Evolutionary conservation across 2,113 vertebrate genomes (phyloP).

Genomic region (Sylvilagus bachmani): DNA sequence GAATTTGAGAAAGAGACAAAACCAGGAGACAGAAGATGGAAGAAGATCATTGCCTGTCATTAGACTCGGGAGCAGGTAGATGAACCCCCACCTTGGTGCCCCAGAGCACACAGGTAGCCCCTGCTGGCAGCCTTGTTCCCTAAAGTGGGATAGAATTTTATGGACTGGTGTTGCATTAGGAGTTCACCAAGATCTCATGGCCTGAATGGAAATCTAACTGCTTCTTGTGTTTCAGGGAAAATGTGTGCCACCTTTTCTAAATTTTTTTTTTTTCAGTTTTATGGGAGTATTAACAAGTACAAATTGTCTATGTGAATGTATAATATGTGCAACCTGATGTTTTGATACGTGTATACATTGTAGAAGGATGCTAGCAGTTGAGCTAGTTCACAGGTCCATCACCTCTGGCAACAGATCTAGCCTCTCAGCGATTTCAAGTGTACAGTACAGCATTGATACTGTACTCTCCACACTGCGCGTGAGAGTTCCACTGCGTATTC

Average conservation of each 20-base stretch:
- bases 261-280: neutral
- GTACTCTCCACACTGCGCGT: neutral
- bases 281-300: neutral
- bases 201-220: neutral
- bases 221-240: neutral
- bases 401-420: neutral
- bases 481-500: neutral
- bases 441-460: neutral
- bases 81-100: neutral
- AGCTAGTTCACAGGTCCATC: neutral
- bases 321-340: neutral
- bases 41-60: neutral
- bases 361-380: neutral
- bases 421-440: neutral
- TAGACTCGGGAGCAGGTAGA: neutral
- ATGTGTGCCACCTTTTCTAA: neutral
- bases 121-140: neutral
- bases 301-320: neutral
- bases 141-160: neutral
- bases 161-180: neutral
- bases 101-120: neutral
- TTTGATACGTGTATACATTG: neutral
- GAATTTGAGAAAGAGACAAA: neutral
- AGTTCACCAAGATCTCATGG: neutral
- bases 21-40: neutral